Base-by-base conservation (phyloP, 92 coral and sea anemone genomes). In the Epizoanthus illoricatus region DNA sequence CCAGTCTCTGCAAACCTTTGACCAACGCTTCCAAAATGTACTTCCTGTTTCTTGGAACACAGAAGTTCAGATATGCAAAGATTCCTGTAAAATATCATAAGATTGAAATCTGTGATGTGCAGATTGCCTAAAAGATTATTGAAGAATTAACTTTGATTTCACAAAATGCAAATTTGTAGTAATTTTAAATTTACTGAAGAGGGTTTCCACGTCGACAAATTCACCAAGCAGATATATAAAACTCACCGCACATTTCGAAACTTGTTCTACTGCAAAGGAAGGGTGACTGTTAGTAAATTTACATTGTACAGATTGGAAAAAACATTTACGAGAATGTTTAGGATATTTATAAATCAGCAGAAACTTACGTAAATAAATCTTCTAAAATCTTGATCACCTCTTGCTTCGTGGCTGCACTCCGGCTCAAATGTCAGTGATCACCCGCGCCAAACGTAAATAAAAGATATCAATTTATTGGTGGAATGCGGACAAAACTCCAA, bases 41-140 rank as follows among this genome's bases (percentile, higher is more conserved):
- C 79, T 89, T 89, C 75, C 95, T 85, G 67, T 91, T 89, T 82
- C 98, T 89, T 23, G 98, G 98, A 63, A 95, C 98, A 63, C 97
- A 90, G 87, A 91, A 95, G 91, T 95, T 95, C 55, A 95, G 79
- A 84, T 95, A 95, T 23, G 98, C 98, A 87, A 95, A 95, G 66
- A 95, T 95, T 39, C 98, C 98, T 95, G 80, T 6, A 76, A 58
- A 57, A 57, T 81, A 85, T 70, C 4, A 84, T 11, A 2, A 24
- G 4, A 79, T 28, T 33, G 4, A 19, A 24, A 10, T 17, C 16
- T 23, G 68, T 73, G 78, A 64, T 4, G 39, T 28, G 58, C 1
- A 39, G 33, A 18, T 33, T 36, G 21, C 45, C 8, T 16, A 3
- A 43, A 76, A 78, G 15, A 65, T 65, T 65, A 23, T 20, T 68